Base-by-base conservation (phyloP, 1,140 invertebrate species). In the Calephelis virginiensis region DNA sequence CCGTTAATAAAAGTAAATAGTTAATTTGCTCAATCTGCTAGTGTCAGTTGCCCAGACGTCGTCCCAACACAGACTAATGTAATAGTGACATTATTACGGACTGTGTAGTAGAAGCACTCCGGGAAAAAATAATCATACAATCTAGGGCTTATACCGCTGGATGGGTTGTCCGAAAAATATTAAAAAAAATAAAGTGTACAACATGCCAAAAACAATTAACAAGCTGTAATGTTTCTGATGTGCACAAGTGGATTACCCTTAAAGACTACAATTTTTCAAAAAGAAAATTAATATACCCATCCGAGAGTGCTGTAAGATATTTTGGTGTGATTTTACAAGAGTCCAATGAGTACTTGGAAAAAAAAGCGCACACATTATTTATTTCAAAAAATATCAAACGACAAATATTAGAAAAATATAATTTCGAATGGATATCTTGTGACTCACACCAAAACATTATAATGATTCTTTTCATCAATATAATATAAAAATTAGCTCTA, bases 271-370 rank as follows among this genome's bases (percentile, higher is more conserved):
- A 37, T 6, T 12, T 7, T 38, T 9, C 4, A 37, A 60, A 60
- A 37, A 11, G n/a, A 8, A 60, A 28, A 37, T 37, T 60, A 37
- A 60, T 37, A 17, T 60, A 60, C 56, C 56, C 56, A 60, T 60
- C 56, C 28, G 56, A 60, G 38, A 40, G 56, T 60, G 56, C 56
- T 38, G 56, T 60, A 37, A 60, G 56, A 28, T 60, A 28, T 40
- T 60, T 60, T n/a, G 56, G 56, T 37, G n/a, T 28, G 38, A 12
- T 60, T 10, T 8, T 60, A 11, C 28, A 60, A 10, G 17, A 60
- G 38, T 37, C 56, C 8, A 60, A 60, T 60, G 56, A 37, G 12
- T 60, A 60, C 38, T 60, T 60, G 17, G 56, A 60, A 60, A 60
- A 60, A 8, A 28, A 38, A 4, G 17, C 56, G 28, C 28, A 60